Conservation (phyloP, 2,888 invertebrate species). For the Caenorhabditis drosophilae region DNA sequence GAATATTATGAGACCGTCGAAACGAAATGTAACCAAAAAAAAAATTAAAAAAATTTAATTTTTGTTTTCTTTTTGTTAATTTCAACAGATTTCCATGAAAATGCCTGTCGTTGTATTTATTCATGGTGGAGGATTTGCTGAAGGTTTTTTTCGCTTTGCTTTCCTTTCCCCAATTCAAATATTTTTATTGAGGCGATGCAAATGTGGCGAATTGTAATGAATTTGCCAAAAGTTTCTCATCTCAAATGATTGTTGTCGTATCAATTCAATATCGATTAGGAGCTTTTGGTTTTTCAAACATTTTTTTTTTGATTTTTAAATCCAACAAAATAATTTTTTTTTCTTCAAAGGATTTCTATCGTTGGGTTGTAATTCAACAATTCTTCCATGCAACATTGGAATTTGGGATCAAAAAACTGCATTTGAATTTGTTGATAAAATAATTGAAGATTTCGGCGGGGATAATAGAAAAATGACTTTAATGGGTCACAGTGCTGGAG, state of each 20-base stretch:
- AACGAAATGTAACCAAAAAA: conserved; percentile 12
- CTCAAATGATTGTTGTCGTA: conserved; percentile 15
- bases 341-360: no score
- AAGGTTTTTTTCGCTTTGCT: conserved; percentile 22
- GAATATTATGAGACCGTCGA: conserved; percentile 25
- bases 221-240: conserved; percentile 18
- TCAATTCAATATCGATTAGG: conserved; percentile 28
- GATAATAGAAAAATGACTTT: conserved; percentile 21
- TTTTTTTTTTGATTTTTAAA: no score
- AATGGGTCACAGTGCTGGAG: conserved; percentile 30
- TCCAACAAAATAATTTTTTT: no score
- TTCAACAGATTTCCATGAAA: neutral
- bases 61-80: no score
- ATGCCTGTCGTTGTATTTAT: conserved; percentile 22
- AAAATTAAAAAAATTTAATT: no score
- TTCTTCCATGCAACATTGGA: conserved; percentile 28
- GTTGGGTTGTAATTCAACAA: conserved; percentile 12
- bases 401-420: conserved; percentile 22
- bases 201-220: no score
- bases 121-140: conserved; percentile 31
- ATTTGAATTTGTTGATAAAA: conserved; percentile 21
- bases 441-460: conserved; percentile 24
- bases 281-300: conserved; percentile 16
- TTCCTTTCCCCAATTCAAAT: no score
- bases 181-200: no score